A percentile compares a stretch with the other conserved stretches of the same genome.
Conservation (phyloP, 2,113 vertebrate species). For the Spheniscus mendiculus region DNA sequence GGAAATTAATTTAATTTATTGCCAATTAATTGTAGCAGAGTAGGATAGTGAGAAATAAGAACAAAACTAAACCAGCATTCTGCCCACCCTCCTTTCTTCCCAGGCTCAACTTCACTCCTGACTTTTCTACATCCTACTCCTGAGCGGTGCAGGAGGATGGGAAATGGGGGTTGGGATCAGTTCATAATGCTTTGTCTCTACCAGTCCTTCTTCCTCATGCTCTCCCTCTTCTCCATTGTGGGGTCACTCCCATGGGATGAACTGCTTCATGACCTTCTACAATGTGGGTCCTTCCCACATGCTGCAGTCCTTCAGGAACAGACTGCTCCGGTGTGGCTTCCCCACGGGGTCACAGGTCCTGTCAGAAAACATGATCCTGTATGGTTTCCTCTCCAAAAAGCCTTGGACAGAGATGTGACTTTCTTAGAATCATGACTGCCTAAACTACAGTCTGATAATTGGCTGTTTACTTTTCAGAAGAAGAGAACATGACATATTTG, state of each 20-base stretch:
- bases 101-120: neutral
- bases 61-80: neutral
- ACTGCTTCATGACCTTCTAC: neutral
- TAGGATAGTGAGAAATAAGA: neutral
- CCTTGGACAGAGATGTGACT: neutral
- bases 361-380: neutral
- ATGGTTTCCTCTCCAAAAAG: neutral
- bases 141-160: neutral
- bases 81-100: neutral
- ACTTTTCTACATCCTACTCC: neutral
- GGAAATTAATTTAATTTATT: neutral
- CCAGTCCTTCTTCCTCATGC: neutral
- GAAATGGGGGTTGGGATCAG: neutral
- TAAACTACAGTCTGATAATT: neutral
- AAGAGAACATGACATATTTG: neutral
- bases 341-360: neutral
- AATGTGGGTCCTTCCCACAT: neutral
- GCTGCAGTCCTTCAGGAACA: neutral
- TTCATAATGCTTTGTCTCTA: neutral
- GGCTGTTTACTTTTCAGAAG: neutral
- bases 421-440: neutral
- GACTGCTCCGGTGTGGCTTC: neutral
- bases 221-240: neutral
- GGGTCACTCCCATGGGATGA: neutral
- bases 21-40: neutral